Conservation (phyloP, 23 tunicate species). For the Ascidia mentula region DNA sequence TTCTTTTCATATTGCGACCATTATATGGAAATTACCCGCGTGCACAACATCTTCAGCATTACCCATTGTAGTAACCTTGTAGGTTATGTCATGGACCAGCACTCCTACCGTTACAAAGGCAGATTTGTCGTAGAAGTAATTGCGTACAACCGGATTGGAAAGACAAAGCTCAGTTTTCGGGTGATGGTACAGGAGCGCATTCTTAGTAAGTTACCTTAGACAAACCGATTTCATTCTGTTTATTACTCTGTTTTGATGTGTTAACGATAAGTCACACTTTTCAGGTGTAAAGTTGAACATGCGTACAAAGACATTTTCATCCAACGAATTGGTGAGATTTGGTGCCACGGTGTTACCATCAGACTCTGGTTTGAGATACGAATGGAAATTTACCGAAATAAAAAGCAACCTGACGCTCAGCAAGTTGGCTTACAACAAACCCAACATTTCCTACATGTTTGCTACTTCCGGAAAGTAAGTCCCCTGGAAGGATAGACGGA, state of each 20-base stretch:
- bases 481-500: background rate
- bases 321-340: slow-evolving; percentile 2
- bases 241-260: too few species aligned
- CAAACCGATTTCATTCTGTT: too few species aligned
- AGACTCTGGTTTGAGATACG: slow-evolving; percentile 4
- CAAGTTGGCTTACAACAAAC: background rate
- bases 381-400: slow-evolving; percentile 24
- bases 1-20: too few species aligned
- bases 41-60: too few species aligned
- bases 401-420: background rate
- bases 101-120: background rate
- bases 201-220: background rate
- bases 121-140: background rate
- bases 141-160: slow-evolving; percentile 1
- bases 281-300: slow-evolving; percentile 5
- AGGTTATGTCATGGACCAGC: background rate
- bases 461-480: slow-evolving; percentile 29
- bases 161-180: background rate
- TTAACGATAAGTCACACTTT: too few species aligned
- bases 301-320: background rate
- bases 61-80: too few species aligned
- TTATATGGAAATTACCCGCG: too few species aligned
- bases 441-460: background rate
- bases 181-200: background rate
- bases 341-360: slow-evolving; percentile 19